phyloP scores from a whole-genome alignment of 2,888 invertebrate genomes.

The Anagyrus pseudococci region DNA sequence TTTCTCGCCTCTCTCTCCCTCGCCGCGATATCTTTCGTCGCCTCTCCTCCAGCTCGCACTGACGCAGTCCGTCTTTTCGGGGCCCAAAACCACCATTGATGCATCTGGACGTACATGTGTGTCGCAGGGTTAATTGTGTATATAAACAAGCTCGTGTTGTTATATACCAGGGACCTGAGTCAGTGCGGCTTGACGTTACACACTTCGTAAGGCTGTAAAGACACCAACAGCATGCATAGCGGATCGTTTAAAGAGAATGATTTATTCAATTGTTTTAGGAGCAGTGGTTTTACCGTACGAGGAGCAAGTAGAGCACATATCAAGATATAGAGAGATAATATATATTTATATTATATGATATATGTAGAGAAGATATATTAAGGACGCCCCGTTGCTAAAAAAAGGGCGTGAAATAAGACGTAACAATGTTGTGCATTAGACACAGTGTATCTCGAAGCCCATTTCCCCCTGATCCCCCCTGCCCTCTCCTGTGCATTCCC shows the following conservation, averaged over 20 bases:
- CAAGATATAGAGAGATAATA: constrained; percentile 2
- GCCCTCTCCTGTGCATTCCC: too few relatives aligned
- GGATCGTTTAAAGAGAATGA: constrained; percentile 51
- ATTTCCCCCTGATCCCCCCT: too few relatives aligned
- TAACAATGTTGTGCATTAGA: too few relatives aligned
- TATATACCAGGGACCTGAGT: background rate
- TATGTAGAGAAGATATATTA: too few relatives aligned
- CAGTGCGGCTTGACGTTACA: constrained; percentile 11
- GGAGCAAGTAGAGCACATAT: constrained; percentile 42
- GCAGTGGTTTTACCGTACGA: constrained; percentile 49
- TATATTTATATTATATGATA: too few relatives aligned
- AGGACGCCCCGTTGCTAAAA: too few relatives aligned
- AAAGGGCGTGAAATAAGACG: too few relatives aligned
- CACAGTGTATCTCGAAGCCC: too few relatives aligned
- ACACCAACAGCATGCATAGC: constrained; percentile 39
- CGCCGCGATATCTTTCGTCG: background rate
- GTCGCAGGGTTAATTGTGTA: background rate
- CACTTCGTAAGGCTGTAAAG: constrained; percentile 2
- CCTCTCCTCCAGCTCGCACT: constrained; percentile 3
- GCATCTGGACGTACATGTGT: background rate
- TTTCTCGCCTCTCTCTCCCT: background rate
- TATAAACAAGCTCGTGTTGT: background rate
- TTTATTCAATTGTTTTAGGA: constrained; percentile 52
- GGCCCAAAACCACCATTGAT: background rate
- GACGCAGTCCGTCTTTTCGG: constrained; percentile 9